Evolutionary conservation across 2,797 vertebrate species (phyloP).

Genomic region (Hydrocynus forskahlii): DNA sequence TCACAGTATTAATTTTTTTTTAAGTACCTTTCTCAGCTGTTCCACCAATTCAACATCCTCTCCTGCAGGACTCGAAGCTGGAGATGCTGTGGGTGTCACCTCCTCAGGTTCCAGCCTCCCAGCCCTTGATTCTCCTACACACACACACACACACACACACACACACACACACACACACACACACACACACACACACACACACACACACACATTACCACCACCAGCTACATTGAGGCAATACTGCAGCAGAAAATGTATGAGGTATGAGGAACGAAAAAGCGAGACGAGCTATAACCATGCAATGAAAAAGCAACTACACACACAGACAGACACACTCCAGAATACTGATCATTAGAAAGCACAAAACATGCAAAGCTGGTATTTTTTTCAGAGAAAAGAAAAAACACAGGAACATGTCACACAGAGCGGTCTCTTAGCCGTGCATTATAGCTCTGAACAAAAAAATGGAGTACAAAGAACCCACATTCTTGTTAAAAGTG

Average conservation of each 20-base stretch:
- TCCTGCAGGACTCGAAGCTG: conserved; percentile 73
- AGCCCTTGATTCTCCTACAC: conserved; percentile 56
- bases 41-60: conserved; percentile 88
- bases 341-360: too few relatives aligned
- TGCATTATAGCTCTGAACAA: neutral
- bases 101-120: conserved; percentile 55
- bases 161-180: too few relatives aligned
- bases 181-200: neutral
- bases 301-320: too few relatives aligned
- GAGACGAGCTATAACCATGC: too few relatives aligned
- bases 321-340: too few relatives aligned
- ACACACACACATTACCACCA: too few relatives aligned
- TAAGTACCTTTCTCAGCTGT: conserved; percentile 87
- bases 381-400: neutral
- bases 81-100: conserved; percentile 55
- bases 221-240: too few relatives aligned
- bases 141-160: neutral
- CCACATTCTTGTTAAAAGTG: neutral
- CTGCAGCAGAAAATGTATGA: too few relatives aligned
- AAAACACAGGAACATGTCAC: neutral
- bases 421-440: neutral
- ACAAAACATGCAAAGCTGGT: neutral
- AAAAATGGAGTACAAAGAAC: neutral
- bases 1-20: too few relatives aligned
- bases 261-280: too few relatives aligned